A percentile compares a stretch with the other conserved stretches of the same genome.
Conservation (phyloP, 2,113 vertebrate genomes). For the Limnothrissa miodon region DNA sequence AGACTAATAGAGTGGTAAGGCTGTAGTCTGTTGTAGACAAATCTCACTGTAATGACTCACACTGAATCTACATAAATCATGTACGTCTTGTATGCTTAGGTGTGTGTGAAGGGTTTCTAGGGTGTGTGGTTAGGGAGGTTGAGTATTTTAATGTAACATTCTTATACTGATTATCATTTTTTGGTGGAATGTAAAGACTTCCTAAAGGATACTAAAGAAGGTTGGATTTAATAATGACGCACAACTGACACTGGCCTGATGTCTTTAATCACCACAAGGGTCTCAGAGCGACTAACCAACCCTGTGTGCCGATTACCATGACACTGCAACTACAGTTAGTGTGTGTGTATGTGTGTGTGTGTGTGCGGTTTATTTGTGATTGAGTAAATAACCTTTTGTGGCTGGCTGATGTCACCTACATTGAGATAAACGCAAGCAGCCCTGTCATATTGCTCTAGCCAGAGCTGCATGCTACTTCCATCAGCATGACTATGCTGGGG, state of each 20-base stretch:
- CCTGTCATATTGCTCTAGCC: neutral
- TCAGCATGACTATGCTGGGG: neutral
- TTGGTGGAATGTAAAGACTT: neutral
- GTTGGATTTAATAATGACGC: neutral
- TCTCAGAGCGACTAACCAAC: neutral
- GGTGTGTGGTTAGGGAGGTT: neutral
- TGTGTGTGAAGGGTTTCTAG: neutral
- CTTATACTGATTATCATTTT: neutral
- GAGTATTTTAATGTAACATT: neutral
- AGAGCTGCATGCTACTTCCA: neutral
- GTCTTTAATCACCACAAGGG: neutral
- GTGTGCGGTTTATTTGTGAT: neutral
- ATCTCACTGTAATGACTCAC: neutral
- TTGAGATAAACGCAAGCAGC: neutral
- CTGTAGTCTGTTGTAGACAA: neutral
- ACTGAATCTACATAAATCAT: constrained; percentile 6
- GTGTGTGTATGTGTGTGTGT: neutral
- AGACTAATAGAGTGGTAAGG: neutral
- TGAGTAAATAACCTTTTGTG: neutral
- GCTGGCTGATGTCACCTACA: neutral
- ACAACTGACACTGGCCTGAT: neutral
- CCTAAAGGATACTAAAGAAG: neutral
- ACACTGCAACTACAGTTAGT: neutral
- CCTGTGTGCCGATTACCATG: neutral
- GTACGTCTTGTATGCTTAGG: neutral